Base-by-base conservation (phyloP, 2,888 invertebrate species). In the Oscheius sp. region DNA sequence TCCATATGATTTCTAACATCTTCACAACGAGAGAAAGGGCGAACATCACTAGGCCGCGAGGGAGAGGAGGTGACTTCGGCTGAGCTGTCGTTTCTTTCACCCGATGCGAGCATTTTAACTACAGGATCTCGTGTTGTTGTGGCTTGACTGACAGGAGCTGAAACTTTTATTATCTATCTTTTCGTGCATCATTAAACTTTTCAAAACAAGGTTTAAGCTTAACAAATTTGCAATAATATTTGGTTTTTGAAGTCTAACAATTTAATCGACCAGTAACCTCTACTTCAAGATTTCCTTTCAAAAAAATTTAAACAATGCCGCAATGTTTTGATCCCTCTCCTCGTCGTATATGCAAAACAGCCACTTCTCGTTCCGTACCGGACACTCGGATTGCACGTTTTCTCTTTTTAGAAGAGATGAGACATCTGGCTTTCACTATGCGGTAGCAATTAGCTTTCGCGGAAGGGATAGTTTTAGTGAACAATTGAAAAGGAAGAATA, bases 11-110 rank as follows among this genome's bases (percentile, higher is more conserved):
- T 59, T 17, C 54, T 62, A 17, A 73, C 75, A 28, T 61, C 45
- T 38, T 73, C 73, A 45, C 75, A 75, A 17, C 68, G 51, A 24
- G 44, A 51, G 14, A 75, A 72, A 1, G 75, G 49, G 5, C 61
- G 70, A 50, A 75, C 20, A 36, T 59, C 64, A 4, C 54, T 32
- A 2, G 54, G n/a, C 33, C 32, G 36, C 3, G 54, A 54, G 17
- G 51, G 22, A 22, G 47, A 14, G 22, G 54, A 54, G n/a, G 38
- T 41, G 14, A 47, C 47, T 24, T 62, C 62, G 8, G 62, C 62
- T 12, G 62, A 62, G 12, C 32, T 47, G 12, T 62, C 47, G 24
- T 62, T 62, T 49, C 26, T n/a, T 17, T 59, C 59, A n/a, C 12
- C 26, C 1, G 59, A 59, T 26, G 59, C 12, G 33, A 32, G 9